Conservation (phyloP, 2,888 invertebrate species). For the Eupithecia abbreviata region DNA sequence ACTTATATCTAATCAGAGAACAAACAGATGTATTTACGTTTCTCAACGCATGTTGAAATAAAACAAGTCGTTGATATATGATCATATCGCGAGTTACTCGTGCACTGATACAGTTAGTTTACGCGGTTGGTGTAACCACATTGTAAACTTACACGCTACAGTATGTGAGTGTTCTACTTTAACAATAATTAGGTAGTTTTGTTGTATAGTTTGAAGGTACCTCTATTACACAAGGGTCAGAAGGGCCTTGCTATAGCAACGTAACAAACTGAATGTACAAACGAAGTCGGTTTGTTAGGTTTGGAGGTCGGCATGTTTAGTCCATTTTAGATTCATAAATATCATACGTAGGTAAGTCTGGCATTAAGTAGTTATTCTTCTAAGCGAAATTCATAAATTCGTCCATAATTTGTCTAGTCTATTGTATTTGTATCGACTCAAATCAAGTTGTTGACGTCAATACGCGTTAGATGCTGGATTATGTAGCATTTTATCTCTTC, state of each 20-base stretch:
- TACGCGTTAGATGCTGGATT: not conserved
- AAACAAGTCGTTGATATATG: conserved; percentile 27
- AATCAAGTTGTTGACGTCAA: conserved; percentile 68
- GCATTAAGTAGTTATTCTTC: not conserved
- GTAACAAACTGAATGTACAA: not conserved
- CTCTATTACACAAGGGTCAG: not conserved
- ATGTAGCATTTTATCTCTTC: not conserved
- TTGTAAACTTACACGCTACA: not conserved
- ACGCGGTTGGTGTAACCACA: conserved; percentile 52
- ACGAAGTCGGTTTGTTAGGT: not conserved
- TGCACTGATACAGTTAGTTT: conserved; percentile 35
- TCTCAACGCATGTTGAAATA: conserved; percentile 24
- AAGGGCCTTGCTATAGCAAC: not conserved
- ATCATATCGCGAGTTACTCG: conserved; percentile 25
- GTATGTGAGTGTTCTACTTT: not conserved
- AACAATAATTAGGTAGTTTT: no score
- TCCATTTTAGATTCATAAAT: not conserved
- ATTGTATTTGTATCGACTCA: conserved; percentile 56
- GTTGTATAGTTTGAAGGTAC: not conserved
- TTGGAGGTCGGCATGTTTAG: not conserved
- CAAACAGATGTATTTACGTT: conserved; percentile 27
- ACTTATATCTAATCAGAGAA: conserved; percentile 23
- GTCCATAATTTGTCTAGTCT: conserved; percentile 49
- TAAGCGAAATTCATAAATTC: conserved; percentile 39
- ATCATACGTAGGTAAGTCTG: not conserved